Evolutionary conservation across 2,797 vertebrate genomes (phyloP), one percentile per base, ranked within the genome.

Genomic region (Malacoraja senta): DNA sequence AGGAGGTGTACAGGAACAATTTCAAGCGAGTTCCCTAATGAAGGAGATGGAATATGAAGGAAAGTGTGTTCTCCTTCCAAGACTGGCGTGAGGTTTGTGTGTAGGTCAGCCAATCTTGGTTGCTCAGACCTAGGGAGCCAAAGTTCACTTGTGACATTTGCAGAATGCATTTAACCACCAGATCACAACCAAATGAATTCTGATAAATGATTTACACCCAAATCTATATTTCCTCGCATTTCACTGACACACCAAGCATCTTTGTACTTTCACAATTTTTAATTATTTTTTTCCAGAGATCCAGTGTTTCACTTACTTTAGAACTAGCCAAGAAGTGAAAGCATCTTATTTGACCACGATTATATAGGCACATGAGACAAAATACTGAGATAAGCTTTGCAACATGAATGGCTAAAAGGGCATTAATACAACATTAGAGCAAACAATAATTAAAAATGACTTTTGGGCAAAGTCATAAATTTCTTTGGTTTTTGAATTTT

Each of bases 401-500:
- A 58, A 72, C 68, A 71, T 44, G 10, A 91, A 71, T 76, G 26
- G 68, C 90, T 53, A 92, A 58, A 76, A 76, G 26, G 71, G 38
- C 1, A 74, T 76, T 44, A n/a, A 74, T 26, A 2, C 26, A 76
- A 2, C 72, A 74, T 44, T 44, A 91, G 29, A n/a, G 26, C 24
- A 76, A 74, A 26, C 71, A 91, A 35, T 91, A 13, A 65, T 65
- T 68, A 72, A 74, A 74, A 53, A n/a, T 8, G 32, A 29, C 65
- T 91, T 74, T 92, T 92, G 72, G 90, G 90, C 90, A 92, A 53
- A 53, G 72, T 13, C 21, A 53, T 91, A 74, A 6, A 1, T 74
- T 53, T 91, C 90, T 91, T 91, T 91, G 68, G 90, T 44, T 91
- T 84, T 61, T 81, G 38, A 91, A 72, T 13, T 71, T 91, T 38